Base-by-base conservation (phyloP, 64 coral and sea anemone species). In the Stichodactyla helianthus region DNA sequence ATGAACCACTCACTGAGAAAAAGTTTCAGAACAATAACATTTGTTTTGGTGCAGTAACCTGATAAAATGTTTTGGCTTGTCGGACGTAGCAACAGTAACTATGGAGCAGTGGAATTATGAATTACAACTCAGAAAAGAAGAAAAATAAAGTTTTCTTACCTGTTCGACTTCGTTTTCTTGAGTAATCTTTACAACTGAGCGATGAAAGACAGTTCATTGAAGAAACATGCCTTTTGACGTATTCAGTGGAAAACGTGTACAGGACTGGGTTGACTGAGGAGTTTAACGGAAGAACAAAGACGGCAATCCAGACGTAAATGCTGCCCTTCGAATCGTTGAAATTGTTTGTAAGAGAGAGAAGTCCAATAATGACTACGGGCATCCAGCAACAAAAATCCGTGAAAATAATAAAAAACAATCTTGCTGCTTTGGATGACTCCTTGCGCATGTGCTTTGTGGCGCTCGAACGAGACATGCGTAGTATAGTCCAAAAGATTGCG, bases 381-480 rank as follows among this genome's bases (percentile, higher is more conserved):
- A 83, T 83, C 35, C 35, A 44, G 35, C 35, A 44, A 44, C 35
- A 44, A 44, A 44, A 44, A 3, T 44, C 35, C 35, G 82, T 83
- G 35, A 83, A 58, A 59, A 83, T 83, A 23, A 83, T 83, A 57
- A 83, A 83, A 23, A 83, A 14, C 82, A 83, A 19, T 83, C 54
- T 53, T 10, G 35, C 53, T 19, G 82, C 82, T 26, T 51, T 53
- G 12, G 82, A 53, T 26, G 82, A 83, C 18, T 83, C 82, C 27
- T 52, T 59, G 82, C 53, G 44, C 78, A 81, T 81, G 35, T 81
- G 78, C 1, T 44, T 81, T 81, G 78, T 51, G 78, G 35, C 35
- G 13, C 44, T 53, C 44, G 50, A n/a, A 51, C 78, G 44, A 5
- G 78, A 52, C 53, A 81, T 53, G 44, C 53, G 78, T 20, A 44